Base-by-base conservation (phyloP, 2,113 vertebrate genomes). In the Sander vitreus region DNA sequence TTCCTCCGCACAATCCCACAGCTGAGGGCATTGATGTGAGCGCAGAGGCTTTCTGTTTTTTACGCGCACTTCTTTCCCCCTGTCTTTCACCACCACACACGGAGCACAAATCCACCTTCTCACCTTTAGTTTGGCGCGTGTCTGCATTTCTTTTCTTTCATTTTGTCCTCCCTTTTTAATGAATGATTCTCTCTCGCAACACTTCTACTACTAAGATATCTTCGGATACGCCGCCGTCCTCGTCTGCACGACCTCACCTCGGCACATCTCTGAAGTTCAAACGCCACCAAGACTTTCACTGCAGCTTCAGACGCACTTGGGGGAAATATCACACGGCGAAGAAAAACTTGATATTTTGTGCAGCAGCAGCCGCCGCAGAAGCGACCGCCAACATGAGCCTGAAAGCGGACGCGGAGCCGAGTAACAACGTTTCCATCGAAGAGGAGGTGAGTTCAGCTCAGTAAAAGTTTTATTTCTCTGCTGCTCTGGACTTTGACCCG, bases 361-460 rank as follows among this genome's bases (percentile, higher is more conserved):
- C 87, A 62, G 88, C 90, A 51, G 80, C 68, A 13, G 63, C 83
- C 23, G 73, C 62, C 14, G 71, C 85, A 30, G 78, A 79, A 76
- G 70, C 55, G 9, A 86, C 80, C 76, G 68, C 53, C 82, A 89
- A 58, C 72, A 96, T 96, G 95, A 96, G 95, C 59, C 89, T 95
- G 33, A 95, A 95, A 66, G 69, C 91, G 0, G 95, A 95, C 79
- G 80, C 93, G 3, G 95, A 96, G 89, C 88, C 95, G 7, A 96
- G 89, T 45, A 95, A 90, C 92, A 95, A 86, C 81, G 93, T 95
- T 6, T 93, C 94, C 75, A 91, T 94, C 78, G 95, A 95, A 59
- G 95, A 96, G 80, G 95, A 96, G 95, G 95, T 95, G 86, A 95
- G 93, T 85, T 47, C 21, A 95, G 93, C 84, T 47, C 21, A 0